phyloP scores from a whole-genome alignment of 2,797 vertebrate species.

The Artibeus jamaicensis region DNA sequence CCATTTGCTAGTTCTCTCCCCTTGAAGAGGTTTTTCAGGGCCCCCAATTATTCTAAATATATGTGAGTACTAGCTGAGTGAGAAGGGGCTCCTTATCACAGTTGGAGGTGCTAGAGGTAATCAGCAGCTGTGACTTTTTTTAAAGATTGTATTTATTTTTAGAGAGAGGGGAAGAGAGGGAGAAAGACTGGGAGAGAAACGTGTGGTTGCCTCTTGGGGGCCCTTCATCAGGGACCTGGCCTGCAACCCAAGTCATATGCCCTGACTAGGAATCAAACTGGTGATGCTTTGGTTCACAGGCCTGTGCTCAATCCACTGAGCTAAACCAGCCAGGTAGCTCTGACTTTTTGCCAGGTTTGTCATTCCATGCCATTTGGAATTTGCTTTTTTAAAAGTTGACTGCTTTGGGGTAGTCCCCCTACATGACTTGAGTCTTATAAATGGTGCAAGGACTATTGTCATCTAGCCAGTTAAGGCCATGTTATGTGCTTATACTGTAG shows the following conservation, averaged over 20 bases:
- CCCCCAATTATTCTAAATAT: neutral
- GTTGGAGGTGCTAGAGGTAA: neutral
- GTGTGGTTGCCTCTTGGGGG: too few species aligned
- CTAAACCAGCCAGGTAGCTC: neutral
- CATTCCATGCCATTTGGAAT: neutral
- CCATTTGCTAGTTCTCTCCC: constrained; percentile 11
- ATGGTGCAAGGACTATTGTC: neutral
- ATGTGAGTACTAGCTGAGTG: neutral
- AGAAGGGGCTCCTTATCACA: neutral
- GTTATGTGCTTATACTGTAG: neutral
- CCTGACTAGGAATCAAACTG: too few species aligned
- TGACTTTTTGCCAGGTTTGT: constrained; percentile 26
- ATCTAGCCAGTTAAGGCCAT: neutral
- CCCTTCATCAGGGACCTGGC: too few species aligned
- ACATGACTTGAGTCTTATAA: constrained; percentile 44
- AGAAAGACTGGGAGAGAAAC: too few species aligned
- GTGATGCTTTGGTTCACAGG: too few species aligned
- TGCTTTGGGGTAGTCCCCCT: neutral
- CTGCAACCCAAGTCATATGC: too few species aligned
- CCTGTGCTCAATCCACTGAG: too few species aligned
- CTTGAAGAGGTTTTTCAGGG: neutral
- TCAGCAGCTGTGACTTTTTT: neutral
- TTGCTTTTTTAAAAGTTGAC: constrained; percentile 48
- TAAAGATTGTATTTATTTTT: too few species aligned
- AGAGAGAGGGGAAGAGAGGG: too few species aligned